Evolutionary conservation across 2,797 vertebrate genomes (phyloP).

Genomic region (Spinus olivaceus): DNA sequence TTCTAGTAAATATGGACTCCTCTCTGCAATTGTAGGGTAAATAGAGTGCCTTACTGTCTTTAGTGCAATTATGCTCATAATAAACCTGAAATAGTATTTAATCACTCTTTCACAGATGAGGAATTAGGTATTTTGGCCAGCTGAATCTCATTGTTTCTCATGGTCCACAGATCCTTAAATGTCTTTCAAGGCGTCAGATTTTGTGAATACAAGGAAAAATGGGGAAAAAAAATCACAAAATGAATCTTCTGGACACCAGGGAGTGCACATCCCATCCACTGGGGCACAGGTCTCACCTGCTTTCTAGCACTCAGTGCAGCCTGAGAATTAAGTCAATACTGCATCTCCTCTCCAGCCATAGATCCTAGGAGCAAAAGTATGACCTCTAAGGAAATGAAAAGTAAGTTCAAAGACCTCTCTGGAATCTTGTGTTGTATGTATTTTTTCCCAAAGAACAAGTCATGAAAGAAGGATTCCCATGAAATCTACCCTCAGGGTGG

Average conservation of each 20-base stretch:
- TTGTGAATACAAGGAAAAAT: not conserved
- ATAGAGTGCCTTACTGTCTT: not conserved
- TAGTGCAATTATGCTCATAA: not conserved
- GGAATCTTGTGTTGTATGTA: not conserved
- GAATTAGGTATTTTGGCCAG: not conserved
- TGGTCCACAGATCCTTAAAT: not conserved
- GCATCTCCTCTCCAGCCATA: not conserved
- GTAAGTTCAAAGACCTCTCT: not conserved
- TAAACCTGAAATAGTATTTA: not conserved
- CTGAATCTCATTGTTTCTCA: not conserved
- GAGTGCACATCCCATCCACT: not conserved
- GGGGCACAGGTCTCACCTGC: not conserved
- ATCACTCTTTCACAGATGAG: not conserved
- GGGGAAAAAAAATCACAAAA: not conserved
- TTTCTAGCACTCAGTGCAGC: not conserved
- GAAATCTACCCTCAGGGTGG: not conserved
- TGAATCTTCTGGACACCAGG: not conserved
- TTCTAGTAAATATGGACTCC: not conserved
- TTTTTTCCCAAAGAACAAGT: not conserved
- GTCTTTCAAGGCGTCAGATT: not conserved
- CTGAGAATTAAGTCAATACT: not conserved
- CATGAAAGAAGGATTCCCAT: not conserved
- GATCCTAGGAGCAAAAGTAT: not conserved
- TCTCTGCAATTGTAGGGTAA: not conserved
- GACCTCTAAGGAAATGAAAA: not conserved